Evolutionary conservation across 2,113 vertebrate genomes (phyloP).

Genomic region (Peromyscus maniculatus): DNA sequence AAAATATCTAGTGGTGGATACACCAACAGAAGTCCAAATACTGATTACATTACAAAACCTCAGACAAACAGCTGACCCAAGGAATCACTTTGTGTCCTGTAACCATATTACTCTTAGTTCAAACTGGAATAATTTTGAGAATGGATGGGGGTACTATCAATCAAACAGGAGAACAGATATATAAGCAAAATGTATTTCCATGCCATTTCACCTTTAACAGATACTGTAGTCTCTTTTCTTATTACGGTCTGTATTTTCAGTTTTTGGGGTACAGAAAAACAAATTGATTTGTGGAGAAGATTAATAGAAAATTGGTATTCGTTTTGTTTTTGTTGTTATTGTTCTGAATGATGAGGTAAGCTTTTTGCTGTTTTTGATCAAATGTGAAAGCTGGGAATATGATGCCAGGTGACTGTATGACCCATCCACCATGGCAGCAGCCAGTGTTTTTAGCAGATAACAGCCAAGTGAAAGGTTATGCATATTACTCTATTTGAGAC

Average conservation of each 20-base stretch:
- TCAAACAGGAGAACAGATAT: neutral
- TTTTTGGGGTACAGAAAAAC: conserved; percentile 11
- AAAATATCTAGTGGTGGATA: conserved; percentile 70
- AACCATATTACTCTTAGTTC: conserved; percentile 42
- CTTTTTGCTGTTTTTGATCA: conserved; percentile 51
- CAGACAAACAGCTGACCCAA: neutral
- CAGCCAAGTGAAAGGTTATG: conserved; percentile 79
- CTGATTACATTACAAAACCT: conserved; percentile 69
- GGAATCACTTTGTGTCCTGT: conserved; percentile 7
- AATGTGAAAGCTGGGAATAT: conserved; percentile 80
- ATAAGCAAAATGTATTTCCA: conserved; percentile 61
- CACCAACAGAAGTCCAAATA: conserved; percentile 70
- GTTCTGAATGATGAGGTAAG: conserved; percentile 27
- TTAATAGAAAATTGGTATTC: conserved; percentile 64
- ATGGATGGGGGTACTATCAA: neutral
- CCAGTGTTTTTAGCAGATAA: conserved; percentile 79
- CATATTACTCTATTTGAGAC: conserved; percentile 76
- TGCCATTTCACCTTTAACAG: conserved; percentile 64
- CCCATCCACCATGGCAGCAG: conserved; percentile 78
- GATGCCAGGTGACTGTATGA: conserved; percentile 79
- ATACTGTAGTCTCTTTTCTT: neutral
- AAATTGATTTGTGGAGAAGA: conserved; percentile 73
- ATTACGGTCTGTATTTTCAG: neutral
- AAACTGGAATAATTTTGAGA: conserved; percentile 31
- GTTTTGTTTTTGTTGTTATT: neutral